Conservation (phyloP, 2,113 vertebrate species). For the Eptesicus fuscus region DNA sequence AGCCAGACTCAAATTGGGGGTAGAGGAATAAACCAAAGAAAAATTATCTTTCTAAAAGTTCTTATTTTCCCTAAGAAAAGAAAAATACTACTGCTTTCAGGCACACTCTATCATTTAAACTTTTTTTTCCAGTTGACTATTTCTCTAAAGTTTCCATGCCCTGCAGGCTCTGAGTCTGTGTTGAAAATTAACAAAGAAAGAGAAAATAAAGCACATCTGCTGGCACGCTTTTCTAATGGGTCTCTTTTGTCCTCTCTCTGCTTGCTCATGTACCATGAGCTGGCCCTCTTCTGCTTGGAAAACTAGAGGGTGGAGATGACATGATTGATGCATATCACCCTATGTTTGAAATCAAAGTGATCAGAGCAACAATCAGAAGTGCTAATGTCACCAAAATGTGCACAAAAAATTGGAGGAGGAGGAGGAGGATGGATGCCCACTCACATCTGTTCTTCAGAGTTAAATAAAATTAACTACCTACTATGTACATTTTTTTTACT, state of each 20-base stretch:
- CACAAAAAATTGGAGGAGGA: background rate
- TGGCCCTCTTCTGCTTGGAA: background rate
- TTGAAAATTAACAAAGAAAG: conserved; percentile 49
- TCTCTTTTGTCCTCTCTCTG: background rate
- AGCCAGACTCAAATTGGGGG: background rate
- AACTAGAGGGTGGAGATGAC: background rate
- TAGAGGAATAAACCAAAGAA: background rate
- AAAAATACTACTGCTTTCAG: background rate
- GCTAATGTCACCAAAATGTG: background rate
- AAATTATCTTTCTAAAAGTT: conserved; percentile 40
- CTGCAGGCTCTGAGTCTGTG: conserved; percentile 26
- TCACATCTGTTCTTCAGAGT: background rate
- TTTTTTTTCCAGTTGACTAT: conserved; percentile 48
- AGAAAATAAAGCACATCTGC: background rate
- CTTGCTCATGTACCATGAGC: background rate
- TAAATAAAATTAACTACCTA: conserved; percentile 21
- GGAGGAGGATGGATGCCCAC: background rate
- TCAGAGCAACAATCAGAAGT: background rate
- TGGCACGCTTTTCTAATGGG: background rate
- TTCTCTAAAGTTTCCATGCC: conserved; percentile 49
- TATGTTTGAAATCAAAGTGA: background rate
- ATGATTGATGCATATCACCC: background rate
- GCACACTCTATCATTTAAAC: conserved; percentile 48
- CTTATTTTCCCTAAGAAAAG: background rate
- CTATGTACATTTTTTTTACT: background rate